Evolutionary conservation across 2,888 invertebrate species (phyloP).

Genomic region (Thecophora atra): DNA sequence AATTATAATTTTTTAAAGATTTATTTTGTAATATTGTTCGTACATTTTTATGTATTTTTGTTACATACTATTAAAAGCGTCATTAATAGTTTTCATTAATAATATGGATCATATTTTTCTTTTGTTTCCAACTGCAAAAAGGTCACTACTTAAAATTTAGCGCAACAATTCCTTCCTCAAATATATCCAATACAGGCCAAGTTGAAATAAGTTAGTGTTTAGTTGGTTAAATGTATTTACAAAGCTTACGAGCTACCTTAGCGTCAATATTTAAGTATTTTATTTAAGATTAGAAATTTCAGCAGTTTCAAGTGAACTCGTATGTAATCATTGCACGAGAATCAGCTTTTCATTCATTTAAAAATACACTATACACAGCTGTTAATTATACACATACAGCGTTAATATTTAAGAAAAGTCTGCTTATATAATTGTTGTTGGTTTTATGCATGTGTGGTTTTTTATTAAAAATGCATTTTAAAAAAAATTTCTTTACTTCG

Average conservation of each 20-base stretch:
- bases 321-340: no score
- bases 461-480: conserved; percentile 23
- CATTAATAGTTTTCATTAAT: conserved; percentile 12
- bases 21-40: no score
- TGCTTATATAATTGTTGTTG: neutral
- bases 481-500: conserved; percentile 32
- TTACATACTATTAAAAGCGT: conserved; percentile 7
- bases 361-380: neutral
- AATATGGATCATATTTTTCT: neutral
- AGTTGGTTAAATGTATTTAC: conserved; percentile 36
- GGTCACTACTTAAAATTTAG: no score
- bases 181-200: neutral
- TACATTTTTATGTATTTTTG: no score
- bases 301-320: conserved; percentile 24
- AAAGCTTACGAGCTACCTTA: conserved; percentile 30
- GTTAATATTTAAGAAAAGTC: conserved; percentile 11
- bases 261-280: conserved; percentile 39
- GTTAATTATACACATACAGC: no score
- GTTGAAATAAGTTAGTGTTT: conserved; percentile 28
- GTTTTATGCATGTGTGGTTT: neutral
- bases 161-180: no score
- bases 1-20: no score
- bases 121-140: no score
- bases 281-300: conserved; percentile 34
- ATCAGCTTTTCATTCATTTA: no score